phyloP scores from a whole-genome alignment of 2,113 vertebrate genomes.

The Dipodomys merriami region DNA sequence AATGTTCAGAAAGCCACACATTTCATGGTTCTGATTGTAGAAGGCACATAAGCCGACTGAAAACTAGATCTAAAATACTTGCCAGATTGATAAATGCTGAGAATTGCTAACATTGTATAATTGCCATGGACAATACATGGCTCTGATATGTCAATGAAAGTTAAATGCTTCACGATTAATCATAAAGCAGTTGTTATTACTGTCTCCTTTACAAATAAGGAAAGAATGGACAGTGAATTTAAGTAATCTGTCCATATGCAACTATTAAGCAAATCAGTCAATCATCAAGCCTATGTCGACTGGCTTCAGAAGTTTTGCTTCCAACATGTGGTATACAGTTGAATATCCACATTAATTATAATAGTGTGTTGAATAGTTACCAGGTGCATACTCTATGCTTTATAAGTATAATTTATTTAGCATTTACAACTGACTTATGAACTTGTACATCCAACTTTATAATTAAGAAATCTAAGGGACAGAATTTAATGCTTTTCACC shows the following conservation, averaged over 20 bases:
- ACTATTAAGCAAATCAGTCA: background rate
- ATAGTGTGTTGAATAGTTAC: background rate
- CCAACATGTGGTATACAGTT: background rate
- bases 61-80: background rate
- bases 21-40: background rate
- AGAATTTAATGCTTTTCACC: background rate
- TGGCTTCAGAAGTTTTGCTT: background rate
- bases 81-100: background rate
- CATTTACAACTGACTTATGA: background rate
- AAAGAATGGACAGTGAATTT: background rate
- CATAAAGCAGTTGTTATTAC: background rate
- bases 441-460: background rate
- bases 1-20: background rate
- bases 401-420: background rate
- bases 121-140: background rate
- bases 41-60: background rate
- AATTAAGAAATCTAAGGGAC: background rate
- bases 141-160: background rate
- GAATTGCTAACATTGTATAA: background rate
- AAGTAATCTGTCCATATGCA: background rate
- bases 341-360: background rate
- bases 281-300: background rate
- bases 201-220: background rate
- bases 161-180: background rate
- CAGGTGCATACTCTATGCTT: background rate